Conservation (phyloP, 2,888 invertebrate species). For the Psylliodes chrysocephalus region DNA sequence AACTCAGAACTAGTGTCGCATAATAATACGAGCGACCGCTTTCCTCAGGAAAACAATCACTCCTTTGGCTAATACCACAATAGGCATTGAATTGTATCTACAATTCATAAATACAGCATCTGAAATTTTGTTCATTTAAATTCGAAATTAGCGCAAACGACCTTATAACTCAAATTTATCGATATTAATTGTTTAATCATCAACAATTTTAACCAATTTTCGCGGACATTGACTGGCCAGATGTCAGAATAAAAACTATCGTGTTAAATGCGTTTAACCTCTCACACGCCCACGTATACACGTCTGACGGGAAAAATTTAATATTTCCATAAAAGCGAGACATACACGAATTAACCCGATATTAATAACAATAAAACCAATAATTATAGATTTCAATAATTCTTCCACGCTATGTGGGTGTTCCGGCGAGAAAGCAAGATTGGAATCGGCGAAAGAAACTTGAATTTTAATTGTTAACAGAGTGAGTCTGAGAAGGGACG, state of each 20-base stretch:
- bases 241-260: background rate
- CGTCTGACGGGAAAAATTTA: background rate
- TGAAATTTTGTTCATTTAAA: no score
- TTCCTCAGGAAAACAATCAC: no score
- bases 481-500: no score
- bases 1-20: no score
- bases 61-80: no score
- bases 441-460: constrained; percentile 8
- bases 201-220: background rate
- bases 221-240: background rate
- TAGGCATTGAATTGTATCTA: no score
- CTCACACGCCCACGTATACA: constrained; percentile 3
- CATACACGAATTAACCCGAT: constrained; percentile 17
- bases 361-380: constrained; percentile 26
- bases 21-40: no score
- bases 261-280: background rate
- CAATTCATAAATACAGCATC: no score
- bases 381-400: constrained; percentile 35
- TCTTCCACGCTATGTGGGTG: constrained; percentile 32
- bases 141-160: no score
- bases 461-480: constrained; percentile 5
- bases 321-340: constrained; percentile 11
- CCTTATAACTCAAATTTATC: no score
- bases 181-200: no score
- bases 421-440: constrained; percentile 18